Evolutionary conservation across 2,888 invertebrate genomes (phyloP), one percentile per base, ranked within the genome.

Genomic region (Xanthorhoe spadicearia): DNA sequence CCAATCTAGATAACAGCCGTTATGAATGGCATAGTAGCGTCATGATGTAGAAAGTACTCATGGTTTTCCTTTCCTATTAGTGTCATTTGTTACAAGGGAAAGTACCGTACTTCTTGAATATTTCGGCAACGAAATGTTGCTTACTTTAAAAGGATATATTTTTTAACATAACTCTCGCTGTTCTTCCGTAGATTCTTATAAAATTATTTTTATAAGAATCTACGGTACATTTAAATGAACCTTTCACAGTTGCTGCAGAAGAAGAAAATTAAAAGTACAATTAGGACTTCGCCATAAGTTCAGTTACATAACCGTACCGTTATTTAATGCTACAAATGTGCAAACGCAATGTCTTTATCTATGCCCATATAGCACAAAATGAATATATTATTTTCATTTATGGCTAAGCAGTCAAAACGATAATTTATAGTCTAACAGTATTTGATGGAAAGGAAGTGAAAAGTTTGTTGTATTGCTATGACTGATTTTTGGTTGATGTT

Each of bases 311-410:
- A 56, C 23, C 1, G 23, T 23, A 23, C 23, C 23, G 23, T 23
- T 23, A 3, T 23, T 23, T 23, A 23, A 23, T 23, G 23, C 57
- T 56, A 49, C 62, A 51, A 62, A 66, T 59, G 63, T 59, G 55
- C 51, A 53, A 56, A 52, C 23, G 60, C 52, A 48, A 48, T 53
- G 50, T 43, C 51, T 49, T 28, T 50, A 59, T 48, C 49, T 54
- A 59, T 52, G 38, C 38, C 50, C 53, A 49, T 61, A 53, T 52
- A 57, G 38, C 46, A 66, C 57, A 53, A 35, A 57, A 52, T 53
- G 53, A 66, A 58, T 62, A 62, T 28, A 62, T 66, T 59, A 61
- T 18, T 49, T 61, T 49, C 52, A 49, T 32, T 46, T 32, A 53
- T 38, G 57, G 53, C 28, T 53, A 53, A 51, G 8, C 32, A 46